A percentile compares a stretch with the other conserved stretches of the same genome.
phyloP scores from a whole-genome alignment of 2,888 invertebrate species.

The Barypeithes pellucidus region DNA sequence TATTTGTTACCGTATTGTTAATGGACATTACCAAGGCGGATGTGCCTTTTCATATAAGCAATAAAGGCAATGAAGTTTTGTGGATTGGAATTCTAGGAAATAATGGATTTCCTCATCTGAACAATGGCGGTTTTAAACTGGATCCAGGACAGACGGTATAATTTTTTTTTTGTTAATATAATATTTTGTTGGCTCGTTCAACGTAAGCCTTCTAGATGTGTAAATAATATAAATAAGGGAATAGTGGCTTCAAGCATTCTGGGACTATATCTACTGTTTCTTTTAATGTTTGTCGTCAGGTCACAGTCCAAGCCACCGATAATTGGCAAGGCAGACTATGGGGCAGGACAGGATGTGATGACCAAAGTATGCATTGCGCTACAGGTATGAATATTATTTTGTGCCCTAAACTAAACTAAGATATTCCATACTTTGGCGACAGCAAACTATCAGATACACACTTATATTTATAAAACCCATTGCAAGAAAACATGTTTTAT shows the following conservation, averaged over 20 bases:
- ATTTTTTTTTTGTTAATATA: too few relatives aligned
- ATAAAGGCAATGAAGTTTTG: slow-evolving; percentile 55
- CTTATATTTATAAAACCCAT: too few relatives aligned
- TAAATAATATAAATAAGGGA: too few relatives aligned
- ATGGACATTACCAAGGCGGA: slow-evolving; percentile 35
- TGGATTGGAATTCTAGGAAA: slow-evolving; percentile 63
- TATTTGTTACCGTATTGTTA: slow-evolving; percentile 38
- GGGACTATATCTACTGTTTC: too few relatives aligned
- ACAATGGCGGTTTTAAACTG: slow-evolving; percentile 60
- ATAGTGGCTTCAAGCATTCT: too few relatives aligned
- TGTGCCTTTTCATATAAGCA: slow-evolving; percentile 56
- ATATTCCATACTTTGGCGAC: too few relatives aligned
- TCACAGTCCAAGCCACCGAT: slow-evolving; percentile 36
- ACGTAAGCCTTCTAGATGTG: too few relatives aligned
- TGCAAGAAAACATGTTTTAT: too few relatives aligned
- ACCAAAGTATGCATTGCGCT: slow-evolving; percentile 61
- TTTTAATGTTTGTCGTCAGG: neutral
- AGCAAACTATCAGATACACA: too few relatives aligned
- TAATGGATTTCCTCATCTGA: slow-evolving; percentile 57
- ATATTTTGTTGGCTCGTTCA: too few relatives aligned
- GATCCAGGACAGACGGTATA: slow-evolving; percentile 58
- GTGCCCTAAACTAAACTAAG: too few relatives aligned
- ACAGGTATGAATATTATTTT: slow-evolving; percentile 60
- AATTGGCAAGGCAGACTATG: slow-evolving; percentile 47
- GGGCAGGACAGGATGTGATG: slow-evolving; percentile 69